Conservation (phyloP, 2,888 invertebrate species). For the Microctonus aethiopoides region DNA sequence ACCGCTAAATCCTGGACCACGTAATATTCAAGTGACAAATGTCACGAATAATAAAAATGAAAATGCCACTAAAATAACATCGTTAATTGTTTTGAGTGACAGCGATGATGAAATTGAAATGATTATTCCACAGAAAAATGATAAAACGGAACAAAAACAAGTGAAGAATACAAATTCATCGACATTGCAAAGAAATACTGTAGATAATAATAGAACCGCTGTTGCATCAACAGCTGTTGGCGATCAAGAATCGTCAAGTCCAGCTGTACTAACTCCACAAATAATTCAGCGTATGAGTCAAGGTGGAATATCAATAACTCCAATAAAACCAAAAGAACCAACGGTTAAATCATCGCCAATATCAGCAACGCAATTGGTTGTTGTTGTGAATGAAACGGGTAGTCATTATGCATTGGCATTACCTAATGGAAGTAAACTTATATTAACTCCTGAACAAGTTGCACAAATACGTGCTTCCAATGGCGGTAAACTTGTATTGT, state of each 20-base stretch:
- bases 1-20: slow-evolving; percentile 4
- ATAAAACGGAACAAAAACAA: background rate
- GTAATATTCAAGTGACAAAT: slow-evolving; percentile 31
- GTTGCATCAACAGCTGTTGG: slow-evolving; percentile 14
- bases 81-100: slow-evolving; percentile 61
- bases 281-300: slow-evolving; percentile 62
- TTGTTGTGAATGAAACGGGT: slow-evolving; percentile 64
- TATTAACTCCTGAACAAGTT: slow-evolving; percentile 64
- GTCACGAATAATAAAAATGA: slow-evolving; percentile 16
- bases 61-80: slow-evolving; percentile 50
- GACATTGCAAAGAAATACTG: background rate
- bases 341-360: slow-evolving; percentile 37
- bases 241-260: slow-evolving; percentile 34
- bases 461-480: slow-evolving; percentile 66
- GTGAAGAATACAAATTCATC: slow-evolving; percentile 24
- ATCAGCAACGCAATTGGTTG: slow-evolving; percentile 57
- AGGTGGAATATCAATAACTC: slow-evolving; percentile 63
- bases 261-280: slow-evolving; percentile 53
- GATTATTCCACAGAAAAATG: slow-evolving; percentile 55
- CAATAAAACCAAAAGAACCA: slow-evolving; percentile 51
- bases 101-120: slow-evolving; percentile 65
- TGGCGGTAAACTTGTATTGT: slow-evolving; percentile 61
- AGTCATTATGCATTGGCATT: slow-evolving; percentile 65
- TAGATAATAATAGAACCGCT: background rate
- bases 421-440: slow-evolving; percentile 64